phyloP scores from a whole-genome alignment of 2,113 vertebrate genomes.

The Halcyon malimbica region DNA sequence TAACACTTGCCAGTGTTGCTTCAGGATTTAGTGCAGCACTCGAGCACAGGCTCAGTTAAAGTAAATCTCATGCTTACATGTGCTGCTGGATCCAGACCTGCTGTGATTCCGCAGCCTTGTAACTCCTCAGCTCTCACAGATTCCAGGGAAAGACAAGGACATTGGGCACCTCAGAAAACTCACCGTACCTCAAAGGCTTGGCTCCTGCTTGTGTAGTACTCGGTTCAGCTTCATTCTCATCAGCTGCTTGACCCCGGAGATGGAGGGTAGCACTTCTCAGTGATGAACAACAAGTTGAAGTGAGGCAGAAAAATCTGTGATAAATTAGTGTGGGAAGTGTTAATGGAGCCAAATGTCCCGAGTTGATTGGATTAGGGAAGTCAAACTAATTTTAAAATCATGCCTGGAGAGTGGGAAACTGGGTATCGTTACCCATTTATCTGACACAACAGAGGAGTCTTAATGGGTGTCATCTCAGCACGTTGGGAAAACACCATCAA shows the following conservation, averaged over 20 bases:
- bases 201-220: fast-evolving
- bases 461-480: slow-evolving; percentile 58
- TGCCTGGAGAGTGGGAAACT: slow-evolving; percentile 31
- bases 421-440: background rate
- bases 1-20: background rate
- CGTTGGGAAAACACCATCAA: slow-evolving; percentile 67
- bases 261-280: background rate
- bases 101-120: background rate
- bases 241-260: background rate
- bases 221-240: background rate
- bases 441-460: slow-evolving; percentile 50
- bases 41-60: background rate
- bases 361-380: slow-evolving; percentile 64
- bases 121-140: background rate
- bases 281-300: slow-evolving; percentile 56
- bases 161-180: background rate
- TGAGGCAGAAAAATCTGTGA: slow-evolving; percentile 60
- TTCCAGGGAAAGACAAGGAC: background rate
- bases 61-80: background rate
- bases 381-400: slow-evolving; percentile 63
- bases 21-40: background rate
- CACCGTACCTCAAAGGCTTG: background rate
- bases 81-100: background rate
- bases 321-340: slow-evolving; percentile 47
- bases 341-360: slow-evolving; percentile 47